Base-by-base conservation (phyloP, 2,797 vertebrate species). In the Syngnathus rostellatus region DNA sequence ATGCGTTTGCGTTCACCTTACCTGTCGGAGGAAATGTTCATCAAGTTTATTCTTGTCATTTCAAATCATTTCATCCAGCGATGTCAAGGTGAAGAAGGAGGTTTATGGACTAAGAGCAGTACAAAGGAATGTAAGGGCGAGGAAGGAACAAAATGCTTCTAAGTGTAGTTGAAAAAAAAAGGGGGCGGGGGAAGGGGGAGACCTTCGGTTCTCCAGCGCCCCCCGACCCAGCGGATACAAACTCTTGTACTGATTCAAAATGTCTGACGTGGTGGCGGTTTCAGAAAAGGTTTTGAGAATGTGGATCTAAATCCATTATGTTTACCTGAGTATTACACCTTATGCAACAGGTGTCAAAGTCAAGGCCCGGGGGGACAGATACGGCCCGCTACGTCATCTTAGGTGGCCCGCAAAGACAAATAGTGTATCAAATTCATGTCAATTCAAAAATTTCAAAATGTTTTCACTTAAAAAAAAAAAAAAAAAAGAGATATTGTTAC, bases 61-160 rank as follows among this genome's bases (percentile, higher is more conserved):
- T 31, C 25, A 25, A 43, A 43, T 61, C 3, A 19, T 21, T 60
- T 43, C 40, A 43, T 41, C 39, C 39, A 11, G n/a, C 3, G 60
- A 43, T 43, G 39, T 62, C 21, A 23, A 39, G 11, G 16, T 62
- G 41, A 37, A 62, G 43, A 43, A 61, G 39, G 23, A 21, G 25
- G 23, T 62, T 45, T 2, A 62, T 14, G 41, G 21, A 25, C 40
- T 21, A 41, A 43, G 40, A 62, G 39, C n/a, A 62, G 60, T 16
- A 41, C 40, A 45, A 62, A 45, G 60, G 60, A 62, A 62, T 62
- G 60, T 45, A 17, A 41, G 21, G 41, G 41, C 60, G 60, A 62
- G 60, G 41, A 62, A 12, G 21, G 60, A 62, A 45, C 60, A 59
- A 19, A 31, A 17, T 45, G 39, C 39, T 41, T 8, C 11, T 45